These are phyloP conservation scores for Lineus longissimus DNA, from an alignment of 1,140 invertebrate species.

Conservation along the genomic window DNA sequence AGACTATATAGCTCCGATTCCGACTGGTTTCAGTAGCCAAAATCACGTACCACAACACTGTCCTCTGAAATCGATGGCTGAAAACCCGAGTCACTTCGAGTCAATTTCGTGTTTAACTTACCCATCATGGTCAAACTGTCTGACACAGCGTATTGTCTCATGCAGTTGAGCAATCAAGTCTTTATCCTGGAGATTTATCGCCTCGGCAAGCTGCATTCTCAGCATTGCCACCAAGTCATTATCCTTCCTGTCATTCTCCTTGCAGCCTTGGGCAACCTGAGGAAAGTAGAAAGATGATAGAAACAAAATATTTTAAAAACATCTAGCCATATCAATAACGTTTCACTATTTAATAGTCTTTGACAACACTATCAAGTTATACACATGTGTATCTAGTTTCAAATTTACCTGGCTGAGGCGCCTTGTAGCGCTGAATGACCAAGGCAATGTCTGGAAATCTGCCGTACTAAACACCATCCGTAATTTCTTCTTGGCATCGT, in stretches of 20 bases:
- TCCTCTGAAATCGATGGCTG: too few relatives aligned
- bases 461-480: slow-evolving; percentile 80
- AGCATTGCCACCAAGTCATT: slow-evolving; percentile 70
- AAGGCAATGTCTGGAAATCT: slow-evolving; percentile 46
- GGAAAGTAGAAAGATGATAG: not conserved
- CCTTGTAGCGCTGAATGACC: not conserved
- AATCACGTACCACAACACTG: too few relatives aligned
- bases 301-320: not conserved
- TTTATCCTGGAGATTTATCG: slow-evolving; percentile 78
- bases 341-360: too few relatives aligned
- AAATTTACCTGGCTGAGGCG: too few relatives aligned
- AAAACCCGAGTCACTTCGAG: too few relatives aligned
- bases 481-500: slow-evolving; percentile 87
- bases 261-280: not conserved
- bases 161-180: slow-evolving; percentile 80
- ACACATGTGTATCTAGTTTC: too few relatives aligned
- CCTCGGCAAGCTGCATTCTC: slow-evolving; percentile 79
- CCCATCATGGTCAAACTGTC: slow-evolving; percentile 69
- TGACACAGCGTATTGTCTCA: slow-evolving; percentile 78
- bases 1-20: too few relatives aligned
- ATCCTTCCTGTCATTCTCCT: slow-evolving; percentile 53
- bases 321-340: not conserved
- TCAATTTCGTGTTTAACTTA: slow-evolving; percentile 35
- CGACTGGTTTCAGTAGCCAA: too few relatives aligned
- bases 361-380: too few relatives aligned